phyloP scores from a whole-genome alignment of 1,140 invertebrate genomes.

The Cydia pomonella region DNA sequence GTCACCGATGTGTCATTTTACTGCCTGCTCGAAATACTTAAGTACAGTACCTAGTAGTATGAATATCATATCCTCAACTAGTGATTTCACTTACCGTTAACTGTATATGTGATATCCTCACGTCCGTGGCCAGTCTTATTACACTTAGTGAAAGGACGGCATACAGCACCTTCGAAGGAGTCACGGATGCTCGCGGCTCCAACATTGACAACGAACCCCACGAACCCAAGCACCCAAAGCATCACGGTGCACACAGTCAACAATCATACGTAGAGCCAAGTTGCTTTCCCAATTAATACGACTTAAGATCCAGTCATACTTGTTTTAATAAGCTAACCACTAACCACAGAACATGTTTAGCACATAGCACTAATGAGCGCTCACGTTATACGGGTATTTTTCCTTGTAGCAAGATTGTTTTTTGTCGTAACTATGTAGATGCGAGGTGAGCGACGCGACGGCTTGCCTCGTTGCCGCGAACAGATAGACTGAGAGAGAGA shows the following conservation, averaged over 20 bases:
- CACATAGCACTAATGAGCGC: conserved; percentile 4
- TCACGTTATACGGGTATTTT: neutral
- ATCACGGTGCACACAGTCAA: neutral
- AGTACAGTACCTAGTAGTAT: neutral
- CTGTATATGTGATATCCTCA: neutral
- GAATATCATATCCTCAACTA: neutral
- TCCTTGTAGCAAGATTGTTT: conserved; percentile 7
- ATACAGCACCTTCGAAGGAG: neutral
- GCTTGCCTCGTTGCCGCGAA: neutral
- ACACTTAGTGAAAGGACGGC: neutral
- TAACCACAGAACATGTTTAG: conserved; percentile 10
- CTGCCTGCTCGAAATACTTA: neutral
- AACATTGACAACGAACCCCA: neutral
- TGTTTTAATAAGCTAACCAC: neutral
- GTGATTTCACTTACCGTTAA: neutral
- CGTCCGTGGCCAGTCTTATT: neutral
- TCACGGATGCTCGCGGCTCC: neutral
- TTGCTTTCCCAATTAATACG: neutral
- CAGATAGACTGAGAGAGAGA: neutral
- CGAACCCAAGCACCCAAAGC: conserved; percentile 7
- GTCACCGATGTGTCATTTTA: neutral
- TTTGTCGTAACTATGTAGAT: neutral
- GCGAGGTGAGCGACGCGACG: neutral
- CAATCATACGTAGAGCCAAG: neutral
- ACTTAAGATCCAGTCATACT: conserved; percentile 5